These are phyloP conservation scores for Babyrousa celebensis DNA, from an alignment of 2,797 vertebrate genomes.

Conservation along the genomic window DNA sequence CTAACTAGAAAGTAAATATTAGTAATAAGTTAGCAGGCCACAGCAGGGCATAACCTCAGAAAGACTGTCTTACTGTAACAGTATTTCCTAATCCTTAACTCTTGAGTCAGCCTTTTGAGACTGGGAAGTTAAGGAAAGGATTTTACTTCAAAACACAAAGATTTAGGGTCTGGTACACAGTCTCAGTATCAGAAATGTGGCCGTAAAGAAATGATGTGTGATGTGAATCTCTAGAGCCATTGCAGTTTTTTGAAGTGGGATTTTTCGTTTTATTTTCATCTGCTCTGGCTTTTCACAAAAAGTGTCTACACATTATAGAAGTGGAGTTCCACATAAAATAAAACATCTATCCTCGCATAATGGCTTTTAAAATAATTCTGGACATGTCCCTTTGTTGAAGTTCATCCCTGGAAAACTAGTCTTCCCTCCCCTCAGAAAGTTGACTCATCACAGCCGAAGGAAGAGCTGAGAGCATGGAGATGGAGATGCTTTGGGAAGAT, in stretches of 20 bases:
- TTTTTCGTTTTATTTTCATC: not conserved
- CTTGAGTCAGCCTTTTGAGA: too few relatives aligned
- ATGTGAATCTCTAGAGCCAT: not conserved
- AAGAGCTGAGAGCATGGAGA: too few relatives aligned
- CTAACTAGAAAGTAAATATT: too few relatives aligned
- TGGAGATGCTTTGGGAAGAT: too few relatives aligned
- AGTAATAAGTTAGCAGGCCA: too few relatives aligned
- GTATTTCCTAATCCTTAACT: too few relatives aligned
- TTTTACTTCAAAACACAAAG: too few relatives aligned
- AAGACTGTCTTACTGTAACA: too few relatives aligned
- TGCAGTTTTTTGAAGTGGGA: not conserved
- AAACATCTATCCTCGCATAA: not conserved
- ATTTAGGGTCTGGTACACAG: too few relatives aligned
- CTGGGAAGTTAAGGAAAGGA: too few relatives aligned
- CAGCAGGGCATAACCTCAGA: too few relatives aligned
- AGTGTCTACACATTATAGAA: not conserved
- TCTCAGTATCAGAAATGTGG: not conserved
- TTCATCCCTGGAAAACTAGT: not conserved
- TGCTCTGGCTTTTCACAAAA: slow-evolving; percentile 48
- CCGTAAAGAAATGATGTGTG: not conserved
- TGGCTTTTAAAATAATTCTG: not conserved
- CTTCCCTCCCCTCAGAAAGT: not conserved
- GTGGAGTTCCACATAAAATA: not conserved
- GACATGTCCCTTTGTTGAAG: not conserved
- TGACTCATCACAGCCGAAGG: not conserved